Conservation (phyloP, 2,113 vertebrate species). For the Origma solitaria region DNA sequence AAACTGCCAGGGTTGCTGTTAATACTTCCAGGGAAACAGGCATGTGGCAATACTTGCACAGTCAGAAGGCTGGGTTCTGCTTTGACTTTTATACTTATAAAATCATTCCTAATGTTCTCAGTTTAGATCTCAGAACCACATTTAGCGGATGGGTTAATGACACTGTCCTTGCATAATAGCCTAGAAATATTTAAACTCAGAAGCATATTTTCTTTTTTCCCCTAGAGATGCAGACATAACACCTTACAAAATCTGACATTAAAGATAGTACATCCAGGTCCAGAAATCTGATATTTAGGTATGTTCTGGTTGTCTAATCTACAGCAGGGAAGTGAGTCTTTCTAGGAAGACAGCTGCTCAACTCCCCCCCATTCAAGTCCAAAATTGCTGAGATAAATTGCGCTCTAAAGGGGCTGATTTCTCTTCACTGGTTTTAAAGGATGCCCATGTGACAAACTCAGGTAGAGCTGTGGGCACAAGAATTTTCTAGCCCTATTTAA, state of each 20-base stretch:
- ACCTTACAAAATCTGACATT: neutral
- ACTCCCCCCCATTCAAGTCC: neutral
- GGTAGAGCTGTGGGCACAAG: neutral
- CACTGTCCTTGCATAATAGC: neutral
- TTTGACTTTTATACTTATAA: neutral
- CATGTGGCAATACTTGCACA: neutral
- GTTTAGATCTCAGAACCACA: neutral
- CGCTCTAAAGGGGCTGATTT: neutral
- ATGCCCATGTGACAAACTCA: neutral
- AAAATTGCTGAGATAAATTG: neutral
- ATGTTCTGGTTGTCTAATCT: neutral
- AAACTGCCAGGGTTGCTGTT: neutral
- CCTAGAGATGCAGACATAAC: neutral
- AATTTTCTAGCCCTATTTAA: neutral
- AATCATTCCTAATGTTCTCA: neutral
- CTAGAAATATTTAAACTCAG: neutral
- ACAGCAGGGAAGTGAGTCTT: neutral
- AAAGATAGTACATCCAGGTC: neutral
- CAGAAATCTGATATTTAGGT: neutral
- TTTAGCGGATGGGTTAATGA: neutral
- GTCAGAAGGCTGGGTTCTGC: neutral
- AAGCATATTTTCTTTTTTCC: neutral
- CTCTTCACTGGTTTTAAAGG: neutral
- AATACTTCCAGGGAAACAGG: neutral
- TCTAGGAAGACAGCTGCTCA: neutral